A percentile compares a stretch with the other conserved stretches of the same genome.
These are phyloP conservation scores for Eupelmus urozonus DNA, from an alignment of 2,888 invertebrate genomes.

Conservation along the genomic window DNA sequence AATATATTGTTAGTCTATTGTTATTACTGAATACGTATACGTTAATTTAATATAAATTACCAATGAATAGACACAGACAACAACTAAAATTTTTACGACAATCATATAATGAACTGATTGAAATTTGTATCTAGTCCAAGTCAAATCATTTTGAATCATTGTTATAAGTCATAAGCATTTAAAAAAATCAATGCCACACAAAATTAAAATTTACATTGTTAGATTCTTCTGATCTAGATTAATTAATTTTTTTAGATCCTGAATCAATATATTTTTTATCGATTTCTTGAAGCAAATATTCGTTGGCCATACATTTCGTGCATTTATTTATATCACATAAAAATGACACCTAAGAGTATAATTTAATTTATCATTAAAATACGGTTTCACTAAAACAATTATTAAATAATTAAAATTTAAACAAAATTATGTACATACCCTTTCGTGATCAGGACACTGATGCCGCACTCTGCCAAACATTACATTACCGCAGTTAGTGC, in stretches of 20 bases:
- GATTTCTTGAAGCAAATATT: neutral
- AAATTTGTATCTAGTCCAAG: no score
- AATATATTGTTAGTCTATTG: no score
- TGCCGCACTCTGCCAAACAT: conserved; percentile 16
- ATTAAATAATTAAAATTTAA: neutral
- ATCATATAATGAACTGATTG: no score
- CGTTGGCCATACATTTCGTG: neutral
- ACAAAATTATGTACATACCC: conserved; percentile 4
- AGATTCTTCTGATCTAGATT: neutral
- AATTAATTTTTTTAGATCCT: no score
- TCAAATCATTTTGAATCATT: no score
- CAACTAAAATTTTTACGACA: no score
- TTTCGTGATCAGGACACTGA: neutral
- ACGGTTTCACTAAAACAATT: neutral
- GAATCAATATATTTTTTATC: neutral
- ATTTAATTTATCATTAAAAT: neutral
- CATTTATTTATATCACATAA: conserved; percentile 18
- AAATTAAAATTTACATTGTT: neutral
- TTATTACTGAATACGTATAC: no score
- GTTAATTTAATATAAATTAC: no score
- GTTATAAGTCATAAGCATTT: no score
- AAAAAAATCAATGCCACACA: no score
- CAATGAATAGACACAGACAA: no score
- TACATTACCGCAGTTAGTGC: conserved; percentile 28
- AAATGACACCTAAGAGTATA: conserved; percentile 14